These are phyloP conservation scores for Diphyllodes magnificus DNA, from an alignment of 2,113 vertebrate species.

Conservation along the genomic window DNA sequence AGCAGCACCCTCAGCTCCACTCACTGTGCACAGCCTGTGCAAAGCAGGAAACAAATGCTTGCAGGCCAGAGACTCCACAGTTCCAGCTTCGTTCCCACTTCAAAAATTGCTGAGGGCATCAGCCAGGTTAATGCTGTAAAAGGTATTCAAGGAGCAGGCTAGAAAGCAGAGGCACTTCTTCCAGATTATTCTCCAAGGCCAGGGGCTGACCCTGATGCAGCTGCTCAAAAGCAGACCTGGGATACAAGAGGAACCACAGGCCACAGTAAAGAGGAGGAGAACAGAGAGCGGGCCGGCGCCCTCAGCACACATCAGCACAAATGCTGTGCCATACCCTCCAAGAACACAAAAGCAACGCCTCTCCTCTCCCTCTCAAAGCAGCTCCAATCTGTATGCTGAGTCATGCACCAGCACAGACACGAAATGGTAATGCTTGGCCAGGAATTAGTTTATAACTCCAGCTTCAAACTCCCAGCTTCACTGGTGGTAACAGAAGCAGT, in stretches of 20 bases:
- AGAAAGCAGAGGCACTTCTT: background rate
- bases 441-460: background rate
- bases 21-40: background rate
- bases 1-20: background rate
- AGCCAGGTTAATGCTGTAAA: background rate
- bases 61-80: background rate
- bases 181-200: background rate
- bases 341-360: background rate
- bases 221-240: background rate
- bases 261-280: background rate
- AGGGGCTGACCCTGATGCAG: background rate
- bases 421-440: background rate
- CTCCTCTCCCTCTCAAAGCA: background rate
- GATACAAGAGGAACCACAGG: background rate
- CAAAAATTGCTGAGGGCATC: background rate
- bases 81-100: background rate
- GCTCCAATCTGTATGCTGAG: background rate
- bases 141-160: background rate
- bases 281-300: background rate
- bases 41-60: background rate
- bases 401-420: background rate
- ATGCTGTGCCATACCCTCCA: background rate
- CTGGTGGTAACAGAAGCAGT: background rate
- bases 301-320: background rate
- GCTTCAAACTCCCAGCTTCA: background rate